phyloP scores from a whole-genome alignment of 2,888 invertebrate genomes.

The Rhimphoctona megacephalus region DNA sequence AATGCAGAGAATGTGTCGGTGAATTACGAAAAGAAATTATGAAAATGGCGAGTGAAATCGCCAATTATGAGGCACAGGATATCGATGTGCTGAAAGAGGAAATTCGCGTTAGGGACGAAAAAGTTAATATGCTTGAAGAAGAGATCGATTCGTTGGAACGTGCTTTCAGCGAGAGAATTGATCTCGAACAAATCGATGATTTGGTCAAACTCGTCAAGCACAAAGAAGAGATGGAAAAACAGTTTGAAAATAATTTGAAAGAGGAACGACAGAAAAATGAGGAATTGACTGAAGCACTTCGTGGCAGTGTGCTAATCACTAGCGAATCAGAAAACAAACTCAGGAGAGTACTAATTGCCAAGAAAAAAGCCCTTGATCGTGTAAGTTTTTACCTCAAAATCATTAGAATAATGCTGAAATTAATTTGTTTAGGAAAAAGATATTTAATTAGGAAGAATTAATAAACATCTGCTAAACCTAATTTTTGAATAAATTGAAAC shows the following conservation, averaged over 20 bases:
- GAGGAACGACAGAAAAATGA: conserved; percentile 87
- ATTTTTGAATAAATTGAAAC: not conserved
- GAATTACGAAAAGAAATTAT: conserved; percentile 71
- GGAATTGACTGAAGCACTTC: conserved; percentile 92
- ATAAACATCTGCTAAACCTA: no score
- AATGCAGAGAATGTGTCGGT: conserved; percentile 75
- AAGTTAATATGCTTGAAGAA: conserved; percentile 77
- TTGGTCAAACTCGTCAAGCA: conserved; percentile 77
- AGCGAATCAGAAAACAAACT: conserved; percentile 87
- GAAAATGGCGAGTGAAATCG: conserved; percentile 75
- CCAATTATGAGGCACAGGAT: conserved; percentile 76
- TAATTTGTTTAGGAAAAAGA: no score
- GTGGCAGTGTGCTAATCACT: conserved; percentile 92
- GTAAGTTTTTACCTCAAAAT: conserved; percentile 83
- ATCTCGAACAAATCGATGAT: conserved; percentile 80
- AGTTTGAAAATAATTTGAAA: conserved; percentile 85
- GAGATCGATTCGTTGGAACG: conserved; percentile 80
- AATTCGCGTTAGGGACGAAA: conserved; percentile 77
- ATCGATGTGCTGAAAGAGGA: conserved; percentile 78
- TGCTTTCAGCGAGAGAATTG: conserved; percentile 78
- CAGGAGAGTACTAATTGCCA: conserved; percentile 86
- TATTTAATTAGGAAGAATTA: no score
- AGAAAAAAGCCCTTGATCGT: conserved; percentile 89
- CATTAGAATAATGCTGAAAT: no score
- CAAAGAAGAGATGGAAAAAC: conserved; percentile 86